Conservation (phyloP, 2,888 invertebrate species). For the Tubulanus polymorphus region DNA sequence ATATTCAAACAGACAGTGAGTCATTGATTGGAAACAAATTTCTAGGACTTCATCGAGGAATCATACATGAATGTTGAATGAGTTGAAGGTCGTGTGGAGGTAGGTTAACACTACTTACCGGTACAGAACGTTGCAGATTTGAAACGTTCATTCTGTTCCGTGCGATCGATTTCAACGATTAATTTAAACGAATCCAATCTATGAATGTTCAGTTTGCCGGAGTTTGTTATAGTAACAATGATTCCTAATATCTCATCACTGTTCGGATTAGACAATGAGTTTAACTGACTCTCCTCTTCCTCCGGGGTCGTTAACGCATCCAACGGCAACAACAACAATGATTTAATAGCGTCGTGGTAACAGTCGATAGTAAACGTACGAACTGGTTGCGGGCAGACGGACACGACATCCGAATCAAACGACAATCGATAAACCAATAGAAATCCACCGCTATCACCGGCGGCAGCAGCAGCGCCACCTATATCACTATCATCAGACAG, state of each 20-base stretch:
- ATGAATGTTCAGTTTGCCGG: constrained; percentile 71
- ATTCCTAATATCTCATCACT: constrained; percentile 42
- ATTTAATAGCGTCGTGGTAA: constrained; percentile 27
- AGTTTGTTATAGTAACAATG: constrained; percentile 70
- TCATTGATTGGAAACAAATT: too few relatives aligned
- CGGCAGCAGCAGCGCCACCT: neutral
- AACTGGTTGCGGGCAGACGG: constrained; percentile 61
- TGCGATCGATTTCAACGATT: constrained; percentile 60
- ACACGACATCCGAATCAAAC: constrained; percentile 57
- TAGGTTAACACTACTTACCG: constrained; percentile 58
- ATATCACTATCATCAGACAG: neutral
- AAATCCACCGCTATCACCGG: constrained; percentile 42
- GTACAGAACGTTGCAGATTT: constrained; percentile 81
- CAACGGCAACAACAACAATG: constrained; percentile 35
- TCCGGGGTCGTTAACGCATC: constrained; percentile 31
- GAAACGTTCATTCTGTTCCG: constrained; percentile 56
- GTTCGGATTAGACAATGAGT: constrained; percentile 45
- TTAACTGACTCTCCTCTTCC: constrained; percentile 51
- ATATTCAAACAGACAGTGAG: too few relatives aligned
- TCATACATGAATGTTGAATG: too few relatives aligned
- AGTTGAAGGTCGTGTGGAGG: too few relatives aligned
- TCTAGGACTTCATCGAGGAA: too few relatives aligned
- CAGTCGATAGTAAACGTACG: constrained; percentile 38
- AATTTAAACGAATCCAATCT: constrained; percentile 68
- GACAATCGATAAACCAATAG: constrained; percentile 61